A percentile compares a stretch with the other conserved stretches of the same genome.
Evolutionary conservation across 2,113 vertebrate species (phyloP).

Genomic region (Laticauda colubrina): DNA sequence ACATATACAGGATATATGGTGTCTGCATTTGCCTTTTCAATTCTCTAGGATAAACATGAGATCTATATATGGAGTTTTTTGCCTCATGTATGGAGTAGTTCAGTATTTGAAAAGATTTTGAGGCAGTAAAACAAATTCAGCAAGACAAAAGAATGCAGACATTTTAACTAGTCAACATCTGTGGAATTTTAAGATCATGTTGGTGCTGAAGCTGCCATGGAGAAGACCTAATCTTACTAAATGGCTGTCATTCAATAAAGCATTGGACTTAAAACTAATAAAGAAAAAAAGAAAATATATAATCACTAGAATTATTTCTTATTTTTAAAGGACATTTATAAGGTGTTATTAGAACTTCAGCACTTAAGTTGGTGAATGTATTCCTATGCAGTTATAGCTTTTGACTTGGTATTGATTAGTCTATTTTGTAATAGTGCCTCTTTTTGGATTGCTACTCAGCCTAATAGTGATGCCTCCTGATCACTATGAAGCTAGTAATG

Average conservation of each 20-base stretch:
- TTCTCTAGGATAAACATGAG: neutral
- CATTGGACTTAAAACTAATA: neutral
- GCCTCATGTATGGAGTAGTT: neutral
- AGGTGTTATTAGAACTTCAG: neutral
- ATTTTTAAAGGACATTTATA: neutral
- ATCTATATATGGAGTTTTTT: neutral
- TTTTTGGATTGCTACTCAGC: neutral
- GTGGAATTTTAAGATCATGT: neutral
- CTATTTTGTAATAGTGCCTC: neutral
- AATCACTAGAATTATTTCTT: neutral
- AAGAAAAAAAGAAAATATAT: neutral
- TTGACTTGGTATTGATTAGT: neutral
- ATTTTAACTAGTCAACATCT: neutral
- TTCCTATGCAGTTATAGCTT: neutral
- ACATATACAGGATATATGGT: neutral
- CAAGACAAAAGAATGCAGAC: neutral
- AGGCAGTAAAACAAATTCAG: neutral
- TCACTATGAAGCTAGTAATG: neutral
- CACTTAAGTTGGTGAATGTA: neutral
- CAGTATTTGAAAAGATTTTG: neutral
- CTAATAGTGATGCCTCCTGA: neutral
- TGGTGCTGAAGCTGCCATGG: neutral
- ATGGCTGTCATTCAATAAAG: neutral
- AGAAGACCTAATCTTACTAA: neutral
- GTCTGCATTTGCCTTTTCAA: neutral